Evolutionary conservation across 2,797 vertebrate genomes (phyloP), one percentile per base, ranked within the genome.

Genomic region (Rhinella marina): DNA sequence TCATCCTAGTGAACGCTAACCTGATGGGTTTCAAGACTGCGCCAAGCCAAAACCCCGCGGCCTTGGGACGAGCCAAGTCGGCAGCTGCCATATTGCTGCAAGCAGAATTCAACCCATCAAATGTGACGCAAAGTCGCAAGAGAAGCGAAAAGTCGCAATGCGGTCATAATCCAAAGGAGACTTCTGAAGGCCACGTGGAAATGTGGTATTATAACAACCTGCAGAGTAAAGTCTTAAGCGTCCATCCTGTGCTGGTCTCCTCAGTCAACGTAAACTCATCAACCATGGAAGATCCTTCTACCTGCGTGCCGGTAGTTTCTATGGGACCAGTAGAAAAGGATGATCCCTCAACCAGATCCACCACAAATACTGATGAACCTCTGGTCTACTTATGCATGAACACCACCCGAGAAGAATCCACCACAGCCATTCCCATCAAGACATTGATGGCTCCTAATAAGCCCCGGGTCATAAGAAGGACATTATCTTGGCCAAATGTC

Each of bases 81-180:
- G 95, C 95, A 0, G 90, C 92, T 0, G 94, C 95, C 2, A 48
- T 94, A 19, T 91, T 96, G 54, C 88, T 90, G 27, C 91, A 79
- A 12, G 88, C 87, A 19, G 88, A 85, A 41, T 91, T 86, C 59
- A 77, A 23, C 0, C 10, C 19, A 5, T 4, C 70, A 59, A 82
- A 29, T 16, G 5, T 21, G 41, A 77, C 0, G 2, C 9, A 19
- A 54, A 3, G 0, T 7, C 52, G 21, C 1, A 3, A 6, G 68
- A 79, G 27, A 13, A 2, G 0, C 0, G 54, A 52, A 13, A 75
- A 21, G 32, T 2, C 19, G 13, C 27, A 88, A 2, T 25, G 13
- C 25, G 5, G 9, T 13, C 29, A 0, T 1, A 0, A 21, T 0
- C 6, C 56, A 27, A 50, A 32, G 0, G 14, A 62, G 2, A 54